These are phyloP conservation scores for Chloroceryle amazona DNA, from an alignment of 2,797 vertebrate species.

Conservation along the genomic window DNA sequence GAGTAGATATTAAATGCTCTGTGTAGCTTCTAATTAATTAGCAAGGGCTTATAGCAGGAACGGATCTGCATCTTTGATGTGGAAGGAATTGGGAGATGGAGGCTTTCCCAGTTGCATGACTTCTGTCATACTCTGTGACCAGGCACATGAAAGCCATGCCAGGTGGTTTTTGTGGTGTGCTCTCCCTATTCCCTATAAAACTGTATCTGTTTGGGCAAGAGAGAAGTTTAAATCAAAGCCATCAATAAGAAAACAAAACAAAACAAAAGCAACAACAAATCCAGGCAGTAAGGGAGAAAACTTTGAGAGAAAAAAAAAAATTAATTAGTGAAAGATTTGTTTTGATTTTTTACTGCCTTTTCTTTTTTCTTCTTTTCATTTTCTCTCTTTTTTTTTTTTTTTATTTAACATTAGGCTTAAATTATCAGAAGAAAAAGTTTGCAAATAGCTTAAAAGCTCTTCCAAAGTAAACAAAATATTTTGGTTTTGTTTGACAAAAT, in stretches of 20 bases:
- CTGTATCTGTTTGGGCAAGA: not conserved
- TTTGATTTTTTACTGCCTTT: not conserved
- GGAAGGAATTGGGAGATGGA: not conserved
- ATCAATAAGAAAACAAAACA: not conserved
- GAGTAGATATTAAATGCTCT: slow-evolving; percentile 51
- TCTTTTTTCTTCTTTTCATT: not conserved
- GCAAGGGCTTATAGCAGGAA: slow-evolving; percentile 9
- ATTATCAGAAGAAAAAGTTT: not conserved
- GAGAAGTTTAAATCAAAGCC: not conserved
- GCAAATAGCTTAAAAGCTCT: not conserved
- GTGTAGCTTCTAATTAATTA: slow-evolving; percentile 64
- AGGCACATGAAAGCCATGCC: not conserved
- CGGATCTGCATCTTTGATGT: slow-evolving; percentile 53
- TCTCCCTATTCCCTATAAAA: not conserved
- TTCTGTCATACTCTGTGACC: not conserved
- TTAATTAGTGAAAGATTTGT: not conserved
- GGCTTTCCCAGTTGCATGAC: not conserved
- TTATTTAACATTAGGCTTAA: not conserved
- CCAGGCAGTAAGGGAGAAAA: not conserved
- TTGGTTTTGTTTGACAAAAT: not conserved
- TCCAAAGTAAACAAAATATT: not conserved
- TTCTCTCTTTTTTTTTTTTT: rapidly evolving
- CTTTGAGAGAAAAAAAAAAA: not conserved
- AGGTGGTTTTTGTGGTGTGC: not conserved
- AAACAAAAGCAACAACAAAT: not conserved